A percentile compares a stretch with the other conserved stretches of the same genome.
Evolutionary conservation across 2,113 vertebrate genomes (phyloP).

Genomic region (Toxotes chatareus): DNA sequence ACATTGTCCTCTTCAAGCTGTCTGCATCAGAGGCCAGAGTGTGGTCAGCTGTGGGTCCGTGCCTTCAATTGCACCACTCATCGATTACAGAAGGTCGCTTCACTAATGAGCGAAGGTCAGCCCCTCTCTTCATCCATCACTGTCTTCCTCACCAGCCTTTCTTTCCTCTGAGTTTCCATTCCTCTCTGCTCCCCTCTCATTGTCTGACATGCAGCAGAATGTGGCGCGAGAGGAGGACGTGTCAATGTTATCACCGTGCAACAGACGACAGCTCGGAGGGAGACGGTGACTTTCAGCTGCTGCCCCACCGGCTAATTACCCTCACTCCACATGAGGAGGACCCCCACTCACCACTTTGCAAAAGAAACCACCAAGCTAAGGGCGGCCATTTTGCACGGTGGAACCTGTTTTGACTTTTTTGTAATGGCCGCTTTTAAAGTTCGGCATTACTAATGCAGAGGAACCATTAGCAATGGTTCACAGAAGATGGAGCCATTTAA

Average conservation of each 20-base stretch:
- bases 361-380: constrained; percentile 42
- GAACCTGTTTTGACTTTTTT: not conserved
- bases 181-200: constrained; percentile 29
- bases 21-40: constrained; percentile 23
- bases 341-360: constrained; percentile 25
- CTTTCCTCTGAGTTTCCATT: constrained; percentile 26
- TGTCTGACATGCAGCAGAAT: constrained; percentile 47
- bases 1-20: not conserved
- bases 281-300: constrained; percentile 61
- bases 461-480: constrained; percentile 17
- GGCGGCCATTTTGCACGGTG: constrained; percentile 40
- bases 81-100: constrained; percentile 68
- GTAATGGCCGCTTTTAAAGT: constrained; percentile 3
- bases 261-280: constrained; percentile 75
- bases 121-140: constrained; percentile 69
- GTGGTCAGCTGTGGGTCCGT: constrained; percentile 27
- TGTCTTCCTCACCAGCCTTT: constrained; percentile 46
- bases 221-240: constrained; percentile 52
- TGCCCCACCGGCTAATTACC: constrained; percentile 75
- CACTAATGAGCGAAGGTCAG: constrained; percentile 71
- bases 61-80: constrained; percentile 47
- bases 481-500: not conserved
- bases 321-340: constrained; percentile 27
- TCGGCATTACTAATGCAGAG: not conserved
- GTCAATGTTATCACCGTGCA: constrained; percentile 78